Evolutionary conservation across 2,113 vertebrate genomes (phyloP), one percentile per base, ranked within the genome.

Genomic region (Thermophis baileyi): DNA sequence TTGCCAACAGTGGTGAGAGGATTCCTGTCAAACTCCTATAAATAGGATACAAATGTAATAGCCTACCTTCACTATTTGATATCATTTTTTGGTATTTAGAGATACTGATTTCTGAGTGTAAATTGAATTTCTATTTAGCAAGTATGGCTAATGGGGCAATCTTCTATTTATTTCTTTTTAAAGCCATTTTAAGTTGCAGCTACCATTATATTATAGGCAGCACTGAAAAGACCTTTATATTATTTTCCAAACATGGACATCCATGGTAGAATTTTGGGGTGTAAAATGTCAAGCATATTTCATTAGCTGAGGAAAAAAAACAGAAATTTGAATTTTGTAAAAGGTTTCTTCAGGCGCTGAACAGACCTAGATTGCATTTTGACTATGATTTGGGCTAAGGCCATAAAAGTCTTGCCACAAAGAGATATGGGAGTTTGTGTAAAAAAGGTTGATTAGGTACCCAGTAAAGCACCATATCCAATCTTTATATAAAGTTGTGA

Each of bases 401-500:
- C 88, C 20, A 25, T 8, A 88, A 53, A 40, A 54, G 22, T 24
- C 44, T 90, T 91, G 74, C 40, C 89, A 6, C 6, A 49, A 95
- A 94, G 7, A 51, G 12, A n/a, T 51, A 91, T 44, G 25, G 94
- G 91, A 88, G 90, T 87, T 46, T 69, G 6, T n/a, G 90, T 40
- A 88, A 27, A 53, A 40, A 4, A 91, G 22, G 92, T 46, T 87
- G 0, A 25, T 50, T 25, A 14, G 4, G 14, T 81, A 44, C 40
- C 85, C 16, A 89, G 30, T 85, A 47, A 89, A 81, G n/a, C 27
- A 89, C 4, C 14, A 1, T 8, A 89, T 46, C 18, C 27, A 89
- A 55, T n/a, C 27, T 89, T 91, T 47, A 50, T 93, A 89, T 85
- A 90, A 46, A 89, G 88, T 60, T 18, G 94, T 63, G 9, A 89